Conservation (phyloP, 2,113 vertebrate genomes). For the Rhinogobius similis region DNA sequence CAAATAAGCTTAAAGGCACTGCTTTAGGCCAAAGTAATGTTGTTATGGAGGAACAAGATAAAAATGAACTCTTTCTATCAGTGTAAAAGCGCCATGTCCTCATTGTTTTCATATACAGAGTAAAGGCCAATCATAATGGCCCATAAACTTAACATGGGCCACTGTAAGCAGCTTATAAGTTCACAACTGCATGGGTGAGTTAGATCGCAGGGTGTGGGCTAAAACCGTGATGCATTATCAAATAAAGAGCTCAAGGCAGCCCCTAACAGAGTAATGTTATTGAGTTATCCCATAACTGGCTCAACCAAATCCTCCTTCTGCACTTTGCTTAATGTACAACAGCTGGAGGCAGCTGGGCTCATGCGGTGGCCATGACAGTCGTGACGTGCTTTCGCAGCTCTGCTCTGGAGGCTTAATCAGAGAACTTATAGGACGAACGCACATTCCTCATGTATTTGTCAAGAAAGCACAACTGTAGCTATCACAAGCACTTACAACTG, state of each 20-base stretch:
- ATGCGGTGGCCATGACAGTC: slow-evolving; percentile 58
- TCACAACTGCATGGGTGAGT: slow-evolving; percentile 33
- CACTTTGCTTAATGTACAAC: slow-evolving; percentile 78
- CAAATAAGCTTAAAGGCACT: slow-evolving; percentile 1
- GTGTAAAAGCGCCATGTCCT: slow-evolving; percentile 21
- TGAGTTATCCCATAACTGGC: slow-evolving; percentile 76
- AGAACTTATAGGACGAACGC: slow-evolving; percentile 7
- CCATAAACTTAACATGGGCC: slow-evolving; percentile 36
- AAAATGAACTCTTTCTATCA: slow-evolving; percentile 32
- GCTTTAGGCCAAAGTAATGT: slow-evolving; percentile 11
- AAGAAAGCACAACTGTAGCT: not conserved
- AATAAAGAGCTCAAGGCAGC: slow-evolving; percentile 68
- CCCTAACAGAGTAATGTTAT: slow-evolving; percentile 68
- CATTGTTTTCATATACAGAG: slow-evolving; percentile 28
- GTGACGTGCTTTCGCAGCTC: slow-evolving; percentile 50
- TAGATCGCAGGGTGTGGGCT: slow-evolving; percentile 26
- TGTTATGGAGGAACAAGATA: slow-evolving; percentile 33
- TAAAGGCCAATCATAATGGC: slow-evolving; percentile 45
- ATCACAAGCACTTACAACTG: too few relatives aligned
- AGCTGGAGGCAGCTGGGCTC: slow-evolving; percentile 69
- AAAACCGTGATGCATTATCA: slow-evolving; percentile 68
- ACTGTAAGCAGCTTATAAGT: slow-evolving; percentile 66
- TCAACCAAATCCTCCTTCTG: slow-evolving; percentile 72
- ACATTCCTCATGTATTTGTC: not conserved
- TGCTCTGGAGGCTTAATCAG: slow-evolving; percentile 23